Base-by-base conservation (phyloP, 2,113 vertebrate species). In the Propithecus coquereli region DNA sequence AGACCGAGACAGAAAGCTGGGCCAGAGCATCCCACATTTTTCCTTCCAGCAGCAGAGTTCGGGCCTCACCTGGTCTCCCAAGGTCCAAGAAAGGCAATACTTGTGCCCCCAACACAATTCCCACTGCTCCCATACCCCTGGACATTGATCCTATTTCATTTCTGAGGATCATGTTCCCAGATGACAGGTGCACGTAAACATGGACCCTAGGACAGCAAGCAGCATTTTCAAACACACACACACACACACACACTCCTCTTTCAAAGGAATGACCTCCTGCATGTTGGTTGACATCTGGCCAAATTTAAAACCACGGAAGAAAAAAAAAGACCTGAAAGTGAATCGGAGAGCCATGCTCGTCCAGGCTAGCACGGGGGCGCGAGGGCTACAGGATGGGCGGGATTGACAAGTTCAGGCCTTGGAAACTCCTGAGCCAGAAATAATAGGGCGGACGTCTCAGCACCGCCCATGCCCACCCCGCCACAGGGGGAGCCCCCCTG, bases 151-250 rank as follows among this genome's bases (percentile, higher is more conserved):
- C 92, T 52, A 63, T 83, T 95, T 92, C 94, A 20, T 81, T 83
- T 87, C 74, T 57, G 16, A 84, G 73, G 92, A 66, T 96, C 95
- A n/a, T 68, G 86, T 94, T 96, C 79, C 90, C 96, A 83, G 54
- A 77, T 80, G 93, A 95, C 92, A 95, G 92, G 85, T 59, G 77
- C 91, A 59, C 81, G 66, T 3, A 73, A 43, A 85, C 73, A 23
- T 13, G 37, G 17, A 74, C 34, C 70, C 18, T 25, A 50, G 61
- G 52, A 40, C 12, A 34, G 87, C 84, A 81, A 85, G 77, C 17
- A 20, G 54, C 13, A 11, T 45, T 54, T 47, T 52, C 65, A 89
- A 16, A 74, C 59, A 30, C 23, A 74, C 63, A 17, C 50, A 45
- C 43, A 63, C 40, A 45, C 45, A 16, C 27, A 25, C 37, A 11